Evolutionary conservation across 2,888 invertebrate genomes (phyloP).

Genomic region (Amphipoea oculea): DNA sequence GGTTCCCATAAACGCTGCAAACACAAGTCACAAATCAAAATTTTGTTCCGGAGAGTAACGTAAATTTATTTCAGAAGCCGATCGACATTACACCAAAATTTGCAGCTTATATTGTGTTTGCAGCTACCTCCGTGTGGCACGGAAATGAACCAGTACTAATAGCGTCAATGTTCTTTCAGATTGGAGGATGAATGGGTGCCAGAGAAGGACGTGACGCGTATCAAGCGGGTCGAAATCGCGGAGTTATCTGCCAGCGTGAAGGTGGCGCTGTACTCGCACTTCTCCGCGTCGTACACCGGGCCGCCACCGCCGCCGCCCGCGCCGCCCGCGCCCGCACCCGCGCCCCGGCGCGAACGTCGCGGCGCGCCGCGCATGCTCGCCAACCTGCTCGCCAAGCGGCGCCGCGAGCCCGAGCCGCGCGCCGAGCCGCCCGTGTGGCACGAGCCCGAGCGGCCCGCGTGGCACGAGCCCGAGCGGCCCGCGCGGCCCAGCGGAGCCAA

Average conservation of each 20-base stretch:
- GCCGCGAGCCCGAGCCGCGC: constrained; percentile 64
- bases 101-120: constrained; percentile 79
- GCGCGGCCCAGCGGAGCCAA: constrained; percentile 80
- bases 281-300: constrained; percentile 81
- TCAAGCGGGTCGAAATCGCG: constrained; percentile 91
- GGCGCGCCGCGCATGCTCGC: constrained; percentile 23
- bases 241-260: constrained; percentile 87
- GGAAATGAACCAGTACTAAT: constrained; percentile 8
- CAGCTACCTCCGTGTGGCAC: constrained; percentile 86
- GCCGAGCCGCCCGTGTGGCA: constrained; percentile 59
- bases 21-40: constrained; percentile 72
- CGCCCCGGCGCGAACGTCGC: constrained; percentile 67
- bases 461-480: constrained; percentile 63
- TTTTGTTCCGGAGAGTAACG: background rate
- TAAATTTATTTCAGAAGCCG: constrained; percentile 66
- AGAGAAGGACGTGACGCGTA: constrained; percentile 92
- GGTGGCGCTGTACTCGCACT: constrained; percentile 88
- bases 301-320: constrained; percentile 68
- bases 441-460: constrained; percentile 72
- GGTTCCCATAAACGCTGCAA: constrained; percentile 86
- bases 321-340: constrained; percentile 75
- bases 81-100: constrained; percentile 54
- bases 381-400: constrained; percentile 15
- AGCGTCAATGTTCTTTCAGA: constrained; percentile 87
- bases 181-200: constrained; percentile 96